A percentile compares a stretch with the other conserved stretches of the same genome.
phyloP scores from a whole-genome alignment of 37 sponge, comb jelly and placozoan species.

The Lycopodina hypogea region DNA sequence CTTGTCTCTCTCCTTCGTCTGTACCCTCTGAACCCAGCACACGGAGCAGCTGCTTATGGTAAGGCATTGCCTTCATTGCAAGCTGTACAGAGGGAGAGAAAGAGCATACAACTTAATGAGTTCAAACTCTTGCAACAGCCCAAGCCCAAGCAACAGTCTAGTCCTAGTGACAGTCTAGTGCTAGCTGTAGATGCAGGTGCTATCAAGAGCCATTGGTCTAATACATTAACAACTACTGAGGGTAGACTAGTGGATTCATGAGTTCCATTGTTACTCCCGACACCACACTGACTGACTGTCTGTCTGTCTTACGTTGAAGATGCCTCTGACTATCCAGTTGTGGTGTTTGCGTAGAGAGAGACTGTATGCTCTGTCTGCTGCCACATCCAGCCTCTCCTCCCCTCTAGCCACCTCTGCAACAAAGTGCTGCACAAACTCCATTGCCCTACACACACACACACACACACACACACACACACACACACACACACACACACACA shows the following conservation, averaged over 20 bases:
- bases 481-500: no score
- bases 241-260: no score
- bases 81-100: constrained; percentile 28
- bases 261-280: no score
- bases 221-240: no score
- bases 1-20: constrained; percentile 37
- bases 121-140: no score
- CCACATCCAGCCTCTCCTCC: constrained; percentile 68
- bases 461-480: no score
- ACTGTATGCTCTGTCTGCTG: constrained; percentile 79
- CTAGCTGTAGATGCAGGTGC: no score
- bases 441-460: constrained; percentile 38
- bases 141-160: no score
- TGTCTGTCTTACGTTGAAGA: constrained; percentile 63
- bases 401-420: constrained; percentile 61
- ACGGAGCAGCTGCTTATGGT: constrained; percentile 49
- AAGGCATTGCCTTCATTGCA: constrained; percentile 73
- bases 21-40: constrained; percentile 48
- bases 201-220: no score
- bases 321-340: constrained; percentile 79
- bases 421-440: constrained; percentile 77
- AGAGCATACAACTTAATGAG: neutral
- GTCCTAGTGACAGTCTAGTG: no score
- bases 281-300: neutral
- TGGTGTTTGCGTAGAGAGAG: constrained; percentile 60